A percentile compares a stretch with the other conserved stretches of the same genome.
phyloP scores from a whole-genome alignment of 2,797 vertebrate species.

The Cetoscarus ocellatus region DNA sequence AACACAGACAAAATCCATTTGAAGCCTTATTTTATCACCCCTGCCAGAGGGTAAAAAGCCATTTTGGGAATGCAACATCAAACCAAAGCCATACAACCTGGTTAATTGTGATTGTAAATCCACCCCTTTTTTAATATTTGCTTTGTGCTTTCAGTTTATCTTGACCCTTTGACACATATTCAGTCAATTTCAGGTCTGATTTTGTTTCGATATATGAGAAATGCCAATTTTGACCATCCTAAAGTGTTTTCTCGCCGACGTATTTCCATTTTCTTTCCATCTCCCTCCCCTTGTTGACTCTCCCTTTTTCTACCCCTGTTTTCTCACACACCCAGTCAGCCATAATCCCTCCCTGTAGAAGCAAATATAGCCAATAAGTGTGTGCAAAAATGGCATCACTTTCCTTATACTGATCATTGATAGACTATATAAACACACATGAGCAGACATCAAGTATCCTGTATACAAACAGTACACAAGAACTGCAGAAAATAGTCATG shows the following conservation, averaged over 20 bases:
- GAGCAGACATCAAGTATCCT: constrained; percentile 33
- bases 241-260: constrained; percentile 65
- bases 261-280: constrained; percentile 76
- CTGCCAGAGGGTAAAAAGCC: constrained; percentile 67
- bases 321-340: constrained; percentile 79
- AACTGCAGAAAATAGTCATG: too few relatives aligned
- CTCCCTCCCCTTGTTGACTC: constrained; percentile 66
- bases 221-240: constrained; percentile 52
- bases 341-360: constrained; percentile 78
- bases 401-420: constrained; percentile 77
- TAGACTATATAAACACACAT: constrained; percentile 57
- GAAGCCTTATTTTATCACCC: constrained; percentile 74
- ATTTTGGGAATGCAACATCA: constrained; percentile 66
- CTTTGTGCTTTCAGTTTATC: constrained; percentile 53
- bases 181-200: constrained; percentile 25
- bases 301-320: constrained; percentile 61
- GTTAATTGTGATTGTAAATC: constrained; percentile 65
- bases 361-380: constrained; percentile 72
- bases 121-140: constrained; percentile 42
- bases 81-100: constrained; percentile 50
- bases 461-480: constrained; percentile 14
- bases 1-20: constrained; percentile 70
- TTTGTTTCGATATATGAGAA: constrained; percentile 37
- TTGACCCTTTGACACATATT: constrained; percentile 53
- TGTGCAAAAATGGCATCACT: constrained; percentile 76